Conservation (phyloP, 1,140 invertebrate species). For the Oreohelix idahoensis region DNA sequence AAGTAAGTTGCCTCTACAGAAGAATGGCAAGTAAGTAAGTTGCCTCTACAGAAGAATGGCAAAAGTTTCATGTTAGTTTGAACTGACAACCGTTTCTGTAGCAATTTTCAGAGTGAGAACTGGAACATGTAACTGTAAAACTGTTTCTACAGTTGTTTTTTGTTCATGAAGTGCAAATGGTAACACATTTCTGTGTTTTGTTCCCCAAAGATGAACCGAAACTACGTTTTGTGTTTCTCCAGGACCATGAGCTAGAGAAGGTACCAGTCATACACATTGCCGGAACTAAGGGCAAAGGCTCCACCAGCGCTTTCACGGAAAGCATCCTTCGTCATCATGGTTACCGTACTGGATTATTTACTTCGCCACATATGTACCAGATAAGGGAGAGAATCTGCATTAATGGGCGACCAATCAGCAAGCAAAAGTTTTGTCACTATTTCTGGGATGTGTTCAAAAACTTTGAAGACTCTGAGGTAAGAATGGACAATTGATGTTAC, state of each 20-base stretch:
- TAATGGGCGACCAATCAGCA: background rate
- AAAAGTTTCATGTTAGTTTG: no score
- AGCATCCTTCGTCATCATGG: conserved; percentile 88
- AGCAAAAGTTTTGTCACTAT: conserved; percentile 2
- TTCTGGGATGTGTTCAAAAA: conserved; percentile 11
- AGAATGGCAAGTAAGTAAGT: no score
- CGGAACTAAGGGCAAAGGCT: conserved; percentile 94
- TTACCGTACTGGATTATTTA: conserved; percentile 92
- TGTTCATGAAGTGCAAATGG: no score
- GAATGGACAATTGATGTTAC: no score
- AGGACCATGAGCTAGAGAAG: conserved; percentile 71
- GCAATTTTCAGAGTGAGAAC: no score
- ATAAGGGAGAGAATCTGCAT: conserved; percentile 19
- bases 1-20: no score
- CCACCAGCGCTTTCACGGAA: conserved; percentile 94
- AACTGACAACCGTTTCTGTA: no score
- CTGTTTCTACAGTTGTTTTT: no score
- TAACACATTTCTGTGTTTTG: no score
- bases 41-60: no score
- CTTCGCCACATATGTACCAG: conserved; percentile 9
- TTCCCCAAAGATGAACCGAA: no score
- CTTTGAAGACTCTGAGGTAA: background rate
- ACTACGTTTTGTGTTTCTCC: conserved; percentile 24
- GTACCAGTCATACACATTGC: conserved; percentile 92
- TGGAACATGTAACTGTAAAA: no score